Evolutionary conservation across 1,140 invertebrate species (phyloP), one percentile per base, ranked within the genome.

Genomic region (Listronotus oregonensis): DNA sequence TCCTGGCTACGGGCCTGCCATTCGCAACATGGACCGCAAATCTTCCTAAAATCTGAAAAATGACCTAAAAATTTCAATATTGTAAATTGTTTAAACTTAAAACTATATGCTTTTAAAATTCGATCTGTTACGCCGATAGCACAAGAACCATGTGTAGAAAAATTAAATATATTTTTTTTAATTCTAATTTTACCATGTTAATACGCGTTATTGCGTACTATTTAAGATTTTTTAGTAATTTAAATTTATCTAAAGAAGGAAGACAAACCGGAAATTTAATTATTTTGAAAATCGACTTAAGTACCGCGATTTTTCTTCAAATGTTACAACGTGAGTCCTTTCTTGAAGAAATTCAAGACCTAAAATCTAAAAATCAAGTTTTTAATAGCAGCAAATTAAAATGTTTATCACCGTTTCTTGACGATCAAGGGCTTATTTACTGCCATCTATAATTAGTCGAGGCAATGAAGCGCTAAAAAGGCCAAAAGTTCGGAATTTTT

Each of bases 371-470:
- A 6, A 52, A 62, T 44, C 11, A 8, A 43, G 14, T 67, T 32
- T 40, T 43, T 6, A 27, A 15, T 6, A 57, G 50, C 10, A 67
- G 66, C 15, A 67, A 56, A 42, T 42, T 67, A 1, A 57, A 21
- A 9, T 31, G 56, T 46, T 66, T 81, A 12, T 73, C 70, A 18
- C 79, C 79, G 12, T 78, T 78, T 58, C 21, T 83, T 11, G 78
- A 81, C 60, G 12, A 75, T 15, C 11, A 74, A 11, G 71, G 73
- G 8, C n/a, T 80, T 10, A 43, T 82, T 32, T n/a, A n/a, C n/a
- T n/a, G n/a, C n/a, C n/a, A n/a, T n/a, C n/a, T n/a, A n/a, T n/a
- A n/a, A n/a, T n/a, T n/a, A n/a, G n/a, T n/a, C n/a, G n/a, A n/a
- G n/a, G n/a, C n/a, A n/a, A n/a, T n/a, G n/a, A n/a, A n/a, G n/a